Conservation (phyloP, 2,888 invertebrate genomes). For the Osmoderma eremita region DNA sequence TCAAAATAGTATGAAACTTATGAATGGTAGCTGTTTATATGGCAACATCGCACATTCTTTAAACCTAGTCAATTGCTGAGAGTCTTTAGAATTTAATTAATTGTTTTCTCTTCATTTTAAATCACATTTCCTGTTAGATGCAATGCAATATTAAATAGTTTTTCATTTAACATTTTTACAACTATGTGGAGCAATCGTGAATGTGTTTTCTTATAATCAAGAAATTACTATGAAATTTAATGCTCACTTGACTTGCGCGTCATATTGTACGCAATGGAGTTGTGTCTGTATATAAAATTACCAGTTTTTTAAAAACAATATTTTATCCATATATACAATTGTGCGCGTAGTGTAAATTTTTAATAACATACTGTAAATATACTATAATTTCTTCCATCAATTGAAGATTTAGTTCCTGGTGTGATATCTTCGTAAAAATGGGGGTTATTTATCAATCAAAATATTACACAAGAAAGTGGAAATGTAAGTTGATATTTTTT, state of each 20-base stretch:
- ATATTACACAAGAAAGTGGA: slow-evolving; percentile 53
- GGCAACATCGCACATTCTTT: slow-evolving; percentile 60
- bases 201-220: slow-evolving; percentile 26
- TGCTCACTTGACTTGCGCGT: slow-evolving; percentile 68
- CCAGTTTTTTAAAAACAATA: slow-evolving; percentile 38
- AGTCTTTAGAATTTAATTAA: slow-evolving; percentile 42
- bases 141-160: slow-evolving; percentile 9
- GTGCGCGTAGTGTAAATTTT: neutral
- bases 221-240: slow-evolving; percentile 37
- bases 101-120: slow-evolving; percentile 1
- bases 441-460: slow-evolving; percentile 53
- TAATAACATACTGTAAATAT: slow-evolving; percentile 14
- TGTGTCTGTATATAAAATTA: slow-evolving; percentile 61
- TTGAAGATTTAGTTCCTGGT: slow-evolving; percentile 3
- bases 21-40: slow-evolving; percentile 52
- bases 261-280: slow-evolving; percentile 75
- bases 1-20: slow-evolving; percentile 39
- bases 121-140: neutral
- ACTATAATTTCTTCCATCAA: neutral
- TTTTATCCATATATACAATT: slow-evolving; percentile 21
- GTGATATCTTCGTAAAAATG: slow-evolving; percentile 42
- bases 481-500: slow-evolving; percentile 46
- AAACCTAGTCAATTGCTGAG: slow-evolving; percentile 52
- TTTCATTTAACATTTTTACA: slow-evolving; percentile 34
- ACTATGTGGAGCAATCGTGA: slow-evolving; percentile 19